phyloP scores from a whole-genome alignment of 2,888 invertebrate genomes.

The Mechanitis messenoides region DNA sequence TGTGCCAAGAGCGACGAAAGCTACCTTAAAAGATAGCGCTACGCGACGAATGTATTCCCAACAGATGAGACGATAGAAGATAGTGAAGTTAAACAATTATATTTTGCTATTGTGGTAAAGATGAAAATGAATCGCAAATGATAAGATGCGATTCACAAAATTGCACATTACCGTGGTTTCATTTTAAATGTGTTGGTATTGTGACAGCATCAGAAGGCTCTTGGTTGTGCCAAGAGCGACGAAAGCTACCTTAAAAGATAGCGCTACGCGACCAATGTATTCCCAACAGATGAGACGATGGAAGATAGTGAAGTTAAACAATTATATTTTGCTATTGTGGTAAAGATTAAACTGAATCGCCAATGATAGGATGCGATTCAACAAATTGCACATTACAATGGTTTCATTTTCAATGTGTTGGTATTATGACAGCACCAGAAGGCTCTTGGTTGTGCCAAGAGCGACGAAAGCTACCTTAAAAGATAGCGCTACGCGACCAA shows the following conservation, averaged over 20 bases:
- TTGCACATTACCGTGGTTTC: slow-evolving; percentile 54
- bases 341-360: no score
- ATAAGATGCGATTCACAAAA: slow-evolving; percentile 54
- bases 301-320: no score
- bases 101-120: slow-evolving; percentile 52
- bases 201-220: slow-evolving; percentile 46
- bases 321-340: no score
- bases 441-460: no score
- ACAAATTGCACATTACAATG: slow-evolving; percentile 36
- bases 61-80: slow-evolving; percentile 31
- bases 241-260: background rate
- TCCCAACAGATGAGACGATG: no score
- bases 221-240: slow-evolving; percentile 54
- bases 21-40: slow-evolving; percentile 45
- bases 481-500: no score
- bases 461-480: slow-evolving; percentile 3
- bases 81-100: slow-evolving; percentile 37
- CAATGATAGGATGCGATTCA: no score
- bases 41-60: no score
- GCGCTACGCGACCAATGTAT: no score
- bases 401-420: slow-evolving; percentile 58
- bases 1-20: no score
- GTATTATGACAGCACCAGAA: no score
- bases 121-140: slow-evolving; percentile 44
- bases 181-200: slow-evolving; percentile 55